Conservation (phyloP, 2,113 vertebrate species). For the Datnioides undecimradiatus region DNA sequence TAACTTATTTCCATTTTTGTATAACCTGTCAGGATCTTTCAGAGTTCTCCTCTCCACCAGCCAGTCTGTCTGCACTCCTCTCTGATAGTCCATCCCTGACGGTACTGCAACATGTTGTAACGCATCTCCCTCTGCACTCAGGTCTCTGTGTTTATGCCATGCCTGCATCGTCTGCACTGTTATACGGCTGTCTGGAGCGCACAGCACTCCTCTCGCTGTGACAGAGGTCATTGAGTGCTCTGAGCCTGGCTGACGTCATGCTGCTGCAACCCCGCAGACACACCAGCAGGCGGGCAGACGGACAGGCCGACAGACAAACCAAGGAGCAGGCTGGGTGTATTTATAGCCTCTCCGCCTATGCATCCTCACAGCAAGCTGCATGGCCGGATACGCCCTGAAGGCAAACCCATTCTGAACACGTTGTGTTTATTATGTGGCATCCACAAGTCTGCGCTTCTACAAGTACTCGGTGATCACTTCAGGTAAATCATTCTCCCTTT, state of each 20-base stretch:
- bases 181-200: constrained; percentile 63
- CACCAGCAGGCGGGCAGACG: constrained; percentile 60
- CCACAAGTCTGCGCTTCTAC: constrained; percentile 33
- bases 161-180: constrained; percentile 57
- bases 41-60: constrained; percentile 27
- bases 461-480: constrained; percentile 30
- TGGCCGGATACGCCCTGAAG: constrained; percentile 57
- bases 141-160: constrained; percentile 64
- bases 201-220: constrained; percentile 56
- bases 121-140: constrained; percentile 53
- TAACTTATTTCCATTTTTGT: constrained; percentile 45
- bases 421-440: constrained; percentile 48
- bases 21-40: constrained; percentile 48
- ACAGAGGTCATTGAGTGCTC: constrained; percentile 83
- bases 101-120: constrained; percentile 62
- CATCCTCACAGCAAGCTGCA: constrained; percentile 56
- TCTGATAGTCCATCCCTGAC: constrained; percentile 26
- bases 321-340: constrained; percentile 53
- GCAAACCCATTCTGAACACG: constrained; percentile 44
- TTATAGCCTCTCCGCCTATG: constrained; percentile 72
- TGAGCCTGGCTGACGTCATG: constrained; percentile 75
- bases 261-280: constrained; percentile 75
- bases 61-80: constrained; percentile 47
- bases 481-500: constrained; percentile 25
- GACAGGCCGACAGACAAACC: constrained; percentile 51